A percentile compares a stretch with the other conserved stretches of the same genome.
These are phyloP conservation scores for Ptychochromis oligacanthus DNA, from an alignment of 2,113 vertebrate species.

Conservation along the genomic window DNA sequence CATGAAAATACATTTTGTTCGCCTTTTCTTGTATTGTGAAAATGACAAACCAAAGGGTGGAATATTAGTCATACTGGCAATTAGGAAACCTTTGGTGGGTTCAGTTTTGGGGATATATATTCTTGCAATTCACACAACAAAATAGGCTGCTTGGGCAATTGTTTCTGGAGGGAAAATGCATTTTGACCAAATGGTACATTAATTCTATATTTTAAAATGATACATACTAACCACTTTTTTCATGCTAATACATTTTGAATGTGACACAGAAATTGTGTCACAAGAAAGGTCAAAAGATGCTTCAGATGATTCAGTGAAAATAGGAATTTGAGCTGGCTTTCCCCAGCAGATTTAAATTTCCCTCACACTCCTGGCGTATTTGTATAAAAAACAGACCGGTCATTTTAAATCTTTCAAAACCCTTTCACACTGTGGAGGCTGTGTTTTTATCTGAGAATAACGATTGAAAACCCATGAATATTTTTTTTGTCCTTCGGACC, in stretches of 20 bases:
- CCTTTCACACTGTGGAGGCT: not conserved
- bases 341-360: not conserved
- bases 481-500: not conserved
- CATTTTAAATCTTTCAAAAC: not conserved
- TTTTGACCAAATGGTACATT: not conserved
- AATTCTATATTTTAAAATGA: not conserved
- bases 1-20: conserved; percentile 13
- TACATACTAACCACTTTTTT: not conserved
- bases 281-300: not conserved
- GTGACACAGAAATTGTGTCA: not conserved
- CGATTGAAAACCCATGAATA: conserved; percentile 10
- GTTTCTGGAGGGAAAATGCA: not conserved
- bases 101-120: not conserved
- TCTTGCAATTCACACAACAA: not conserved
- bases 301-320: not conserved
- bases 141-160: not conserved
- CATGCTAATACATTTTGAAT: not conserved
- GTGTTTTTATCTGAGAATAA: not conserved
- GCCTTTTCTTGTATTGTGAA: conserved; percentile 6
- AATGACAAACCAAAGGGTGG: not conserved
- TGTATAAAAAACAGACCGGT: not conserved
- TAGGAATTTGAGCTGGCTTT: not conserved
- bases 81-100: not conserved
- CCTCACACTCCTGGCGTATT: not conserved
- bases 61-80: conserved; percentile 3